Evolutionary conservation across 2,888 invertebrate species (phyloP).

Genomic region (Sarcophaga caerulescens): DNA sequence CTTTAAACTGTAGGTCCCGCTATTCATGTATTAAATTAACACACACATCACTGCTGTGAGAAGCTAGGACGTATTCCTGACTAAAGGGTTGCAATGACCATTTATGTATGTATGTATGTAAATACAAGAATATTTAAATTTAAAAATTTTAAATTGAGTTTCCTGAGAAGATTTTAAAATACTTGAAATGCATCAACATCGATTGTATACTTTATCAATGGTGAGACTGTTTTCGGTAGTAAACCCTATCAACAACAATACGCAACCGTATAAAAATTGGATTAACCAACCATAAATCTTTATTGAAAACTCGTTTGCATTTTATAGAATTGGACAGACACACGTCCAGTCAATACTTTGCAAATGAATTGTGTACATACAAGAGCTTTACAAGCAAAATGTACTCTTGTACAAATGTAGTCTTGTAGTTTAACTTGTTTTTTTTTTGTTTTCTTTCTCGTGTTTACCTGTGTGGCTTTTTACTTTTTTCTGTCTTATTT

Average conservation of each 20-base stretch:
- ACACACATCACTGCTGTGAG: too few species aligned
- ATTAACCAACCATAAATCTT: constrained; percentile 68
- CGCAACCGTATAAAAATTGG: constrained; percentile 63
- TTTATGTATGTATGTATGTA: too few species aligned
- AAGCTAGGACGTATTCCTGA: too few species aligned
- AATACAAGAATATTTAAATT: too few species aligned
- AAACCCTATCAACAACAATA: constrained; percentile 26
- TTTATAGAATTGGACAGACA: constrained; percentile 39
- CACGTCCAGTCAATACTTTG: neutral
- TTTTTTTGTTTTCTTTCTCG: neutral
- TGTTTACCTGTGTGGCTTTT: constrained; percentile 15
- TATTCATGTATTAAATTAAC: too few species aligned
- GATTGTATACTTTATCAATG: too few species aligned
- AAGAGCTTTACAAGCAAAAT: constrained; percentile 43
- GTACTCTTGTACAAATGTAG: constrained; percentile 28
- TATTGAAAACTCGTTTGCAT: constrained; percentile 70
- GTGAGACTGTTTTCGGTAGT: too few species aligned
- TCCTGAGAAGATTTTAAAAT: too few species aligned
- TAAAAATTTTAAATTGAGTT: too few species aligned
- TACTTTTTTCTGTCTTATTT: neutral
- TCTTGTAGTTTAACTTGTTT: constrained; percentile 20
- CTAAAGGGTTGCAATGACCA: too few species aligned
- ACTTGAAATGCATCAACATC: too few species aligned
- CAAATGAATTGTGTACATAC: constrained; percentile 4
- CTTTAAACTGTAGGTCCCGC: too few species aligned